Base-by-base conservation (phyloP, 2,797 vertebrate species). In the Sebastes steindachneri region DNA sequence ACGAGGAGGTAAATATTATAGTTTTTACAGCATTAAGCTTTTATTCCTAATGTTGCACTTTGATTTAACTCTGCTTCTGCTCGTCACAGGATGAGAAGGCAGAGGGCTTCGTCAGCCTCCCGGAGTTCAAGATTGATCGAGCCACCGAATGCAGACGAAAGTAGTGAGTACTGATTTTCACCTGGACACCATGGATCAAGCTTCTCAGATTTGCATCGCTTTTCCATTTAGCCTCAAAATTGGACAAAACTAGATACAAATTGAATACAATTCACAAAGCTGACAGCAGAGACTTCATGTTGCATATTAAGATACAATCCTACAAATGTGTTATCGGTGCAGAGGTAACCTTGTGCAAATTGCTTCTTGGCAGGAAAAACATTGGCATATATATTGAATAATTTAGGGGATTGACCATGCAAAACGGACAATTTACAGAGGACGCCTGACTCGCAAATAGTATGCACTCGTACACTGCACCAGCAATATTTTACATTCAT, bases 51-150 rank as follows among this genome's bases (percentile, higher is more conserved):
- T 37, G 28, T 28, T 54, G 11, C 7, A 7, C 28, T 74, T 64
- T 73, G n/a, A 62, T 25, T 58, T 62, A 35, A 41, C 21, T 76
- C 8, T 76, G 25, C 12, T 55, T 75, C 65, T 84, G 29, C 73
- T 75, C 25, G 1, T 77, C 8, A 55, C 79, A 99, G 98, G 98
- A 99, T 93, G 98, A 98, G 93, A 99, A 99, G 93, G 98, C 98
- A 0, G 98, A 99, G 92, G 98, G 98, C 84, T 99, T 99, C 81
- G 98, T 99, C 92, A 98, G 97, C 90, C 96, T 99, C 82, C 97
- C 98, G 55, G 98, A 99, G 93, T 99, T 99, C 94, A 99, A 98
- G 95, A 99, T 99, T 70, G 98, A 99, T 90, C 97, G 98, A 83
- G 98, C 98, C 92, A 98, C 96, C 79, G 98, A 99, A 95, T 99